phyloP scores from a whole-genome alignment of 1,140 invertebrate genomes.

The Steinernema khuongi region DNA sequence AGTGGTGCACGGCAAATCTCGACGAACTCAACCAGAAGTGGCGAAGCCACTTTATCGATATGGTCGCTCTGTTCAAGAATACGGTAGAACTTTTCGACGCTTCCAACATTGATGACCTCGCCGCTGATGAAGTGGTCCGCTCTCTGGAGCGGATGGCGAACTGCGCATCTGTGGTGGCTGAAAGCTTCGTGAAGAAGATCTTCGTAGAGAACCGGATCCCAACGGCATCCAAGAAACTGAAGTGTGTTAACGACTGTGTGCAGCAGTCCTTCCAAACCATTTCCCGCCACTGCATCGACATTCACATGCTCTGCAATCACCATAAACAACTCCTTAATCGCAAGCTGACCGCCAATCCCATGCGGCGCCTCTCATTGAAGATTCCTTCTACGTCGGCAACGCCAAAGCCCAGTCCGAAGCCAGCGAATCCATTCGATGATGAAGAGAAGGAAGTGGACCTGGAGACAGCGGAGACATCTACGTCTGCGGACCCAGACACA shows the following conservation, averaged over 20 bases:
- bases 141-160: background rate
- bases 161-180: background rate
- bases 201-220: background rate
- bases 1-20: background rate
- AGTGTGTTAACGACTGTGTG: background rate
- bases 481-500: background rate
- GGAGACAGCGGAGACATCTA: background rate
- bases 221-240: background rate
- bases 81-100: background rate
- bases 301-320: background rate
- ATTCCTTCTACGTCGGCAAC: background rate
- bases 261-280: conserved; percentile 3
- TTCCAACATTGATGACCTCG: background rate
- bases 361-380: background rate
- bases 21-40: conserved; percentile 8
- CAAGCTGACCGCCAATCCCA: background rate
- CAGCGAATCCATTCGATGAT: background rate
- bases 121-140: background rate
- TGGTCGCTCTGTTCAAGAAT: background rate
- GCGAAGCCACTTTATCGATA: background rate
- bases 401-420: background rate
- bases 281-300: background rate
- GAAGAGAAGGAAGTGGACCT: background rate
- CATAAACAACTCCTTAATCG: background rate
- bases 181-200: background rate